Base-by-base conservation (phyloP, 2,888 invertebrate genomes). In the Nebria salina region DNA sequence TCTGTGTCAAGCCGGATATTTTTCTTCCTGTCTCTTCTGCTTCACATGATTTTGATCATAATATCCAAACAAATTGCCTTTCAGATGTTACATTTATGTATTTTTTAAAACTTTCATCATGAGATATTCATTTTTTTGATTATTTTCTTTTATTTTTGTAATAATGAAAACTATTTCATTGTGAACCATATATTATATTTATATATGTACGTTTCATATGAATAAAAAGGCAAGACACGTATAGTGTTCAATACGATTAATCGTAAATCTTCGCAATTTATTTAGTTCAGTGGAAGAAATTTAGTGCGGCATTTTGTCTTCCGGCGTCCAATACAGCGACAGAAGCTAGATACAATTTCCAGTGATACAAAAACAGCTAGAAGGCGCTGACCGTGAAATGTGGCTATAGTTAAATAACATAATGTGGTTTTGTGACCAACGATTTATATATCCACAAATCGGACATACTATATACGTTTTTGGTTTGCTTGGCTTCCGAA, bases 381-480 rank as follows among this genome's bases (percentile, higher is more conserved):
- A 25, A 66, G 66, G 54, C 54, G 54, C 54, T 70, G 70, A 25
- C 25, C 25, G 11, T 70, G 25, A 25, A 70, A 26, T 34, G 70
- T 25, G 34, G 54, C 6, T 26, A 70, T 15, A 34, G 26, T 70
- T 70, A 70, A 34, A 70, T 26, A 70, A 70, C 70, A 70, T 70
- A 70, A 70, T 70, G 70, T 70, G 34, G 70, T 70, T 54, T 70
- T 70, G 70, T 70, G 70, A 20, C 70, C 70, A 70, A 25, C 70
- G 70, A 15, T 54, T 54, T 54, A 54, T 70, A 70, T 70, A 26
- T 70, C 70, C 70, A 11, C 25, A 34, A 25, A 70, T 26, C 70
- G 11, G 70, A 25, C 20, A 20, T 25, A 68, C 68, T 9, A 26
- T 43, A 43, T 68, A n/a, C 25, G 20, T 70, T 54, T 34, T 34